phyloP scores from a whole-genome alignment of 2,113 vertebrate species.

The Ginglymostoma cirratum region DNA sequence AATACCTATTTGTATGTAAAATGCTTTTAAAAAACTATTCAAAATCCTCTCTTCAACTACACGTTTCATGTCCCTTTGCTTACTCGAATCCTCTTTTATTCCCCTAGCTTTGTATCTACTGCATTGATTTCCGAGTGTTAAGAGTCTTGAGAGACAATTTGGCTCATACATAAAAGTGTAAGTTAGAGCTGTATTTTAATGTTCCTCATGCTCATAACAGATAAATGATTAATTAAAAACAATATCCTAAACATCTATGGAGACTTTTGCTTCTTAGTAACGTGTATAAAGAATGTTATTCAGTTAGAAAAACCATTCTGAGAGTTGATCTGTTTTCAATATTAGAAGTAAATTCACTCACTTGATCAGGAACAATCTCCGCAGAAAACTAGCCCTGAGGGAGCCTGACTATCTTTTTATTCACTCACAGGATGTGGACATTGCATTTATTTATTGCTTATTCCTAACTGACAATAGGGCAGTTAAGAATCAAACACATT shows the following conservation, averaged over 20 bases:
- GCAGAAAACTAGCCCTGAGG: not conserved
- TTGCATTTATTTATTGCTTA: too few relatives aligned
- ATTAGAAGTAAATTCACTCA: not conserved
- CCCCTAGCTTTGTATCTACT: too few relatives aligned
- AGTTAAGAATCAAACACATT: too few relatives aligned
- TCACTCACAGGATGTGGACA: too few relatives aligned
- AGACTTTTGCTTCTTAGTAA: not conserved
- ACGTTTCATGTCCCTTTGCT: not conserved
- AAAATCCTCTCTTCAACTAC: not conserved
- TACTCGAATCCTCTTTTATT: not conserved
- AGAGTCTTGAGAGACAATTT: not conserved
- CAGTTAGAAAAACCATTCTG: not conserved
- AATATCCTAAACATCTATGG: not conserved
- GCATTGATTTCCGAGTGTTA: not conserved
- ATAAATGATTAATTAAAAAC: not conserved
- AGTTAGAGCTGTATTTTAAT: not conserved
- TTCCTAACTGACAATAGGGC: too few relatives aligned
- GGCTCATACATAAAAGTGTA: not conserved
- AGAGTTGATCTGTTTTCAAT: not conserved
- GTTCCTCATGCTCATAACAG: not conserved
- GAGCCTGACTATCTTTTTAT: not conserved
- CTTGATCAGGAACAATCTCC: not conserved
- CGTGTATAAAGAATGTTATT: not conserved
- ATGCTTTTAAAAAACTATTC: not conserved
- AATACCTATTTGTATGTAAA: not conserved